Percentiles rank a stretch among this genome's conserved stretches.
Conservation (phyloP, 1,140 invertebrate species). For the Dryas iulia region DNA sequence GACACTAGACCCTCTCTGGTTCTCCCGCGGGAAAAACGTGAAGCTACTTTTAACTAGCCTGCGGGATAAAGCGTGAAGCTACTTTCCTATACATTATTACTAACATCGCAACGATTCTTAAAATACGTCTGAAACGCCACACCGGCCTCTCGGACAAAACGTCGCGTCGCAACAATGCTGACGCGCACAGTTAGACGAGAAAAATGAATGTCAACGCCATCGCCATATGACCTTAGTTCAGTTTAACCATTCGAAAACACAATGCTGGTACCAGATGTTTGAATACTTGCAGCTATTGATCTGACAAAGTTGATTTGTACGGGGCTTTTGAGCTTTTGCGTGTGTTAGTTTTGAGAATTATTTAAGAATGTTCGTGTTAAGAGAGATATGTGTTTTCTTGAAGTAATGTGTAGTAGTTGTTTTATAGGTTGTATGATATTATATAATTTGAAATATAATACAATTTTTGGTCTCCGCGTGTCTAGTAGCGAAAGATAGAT, state of each 20-base stretch:
- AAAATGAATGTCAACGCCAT: conserved; percentile 53
- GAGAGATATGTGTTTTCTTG: too few species aligned
- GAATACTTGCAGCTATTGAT: conserved; percentile 10
- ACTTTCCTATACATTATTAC: too few species aligned
- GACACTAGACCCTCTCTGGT: too few species aligned
- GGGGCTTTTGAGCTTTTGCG: background rate
- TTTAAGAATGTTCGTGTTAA: too few species aligned
- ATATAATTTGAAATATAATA: too few species aligned
- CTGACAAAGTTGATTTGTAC: background rate
- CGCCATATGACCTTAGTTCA: conserved; percentile 41
- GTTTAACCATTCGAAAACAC: conserved; percentile 30
- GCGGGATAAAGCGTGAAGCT: too few species aligned
- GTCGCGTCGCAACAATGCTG: conserved; percentile 42
- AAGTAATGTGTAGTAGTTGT: too few species aligned
- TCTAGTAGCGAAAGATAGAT: too few species aligned
- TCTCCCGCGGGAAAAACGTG: too few species aligned
- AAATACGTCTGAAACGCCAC: conserved; percentile 20
- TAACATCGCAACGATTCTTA: background rate
- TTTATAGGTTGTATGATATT: too few species aligned
- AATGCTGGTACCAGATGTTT: conserved; percentile 38
- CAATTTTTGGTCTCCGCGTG: too few species aligned
- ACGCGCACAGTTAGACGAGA: conserved; percentile 59
- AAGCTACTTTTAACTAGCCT: too few species aligned
- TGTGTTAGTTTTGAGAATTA: background rate
- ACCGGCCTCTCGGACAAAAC: conserved; percentile 34